Base-by-base conservation (phyloP, 1,140 invertebrate species). In the Platyura marginata region DNA sequence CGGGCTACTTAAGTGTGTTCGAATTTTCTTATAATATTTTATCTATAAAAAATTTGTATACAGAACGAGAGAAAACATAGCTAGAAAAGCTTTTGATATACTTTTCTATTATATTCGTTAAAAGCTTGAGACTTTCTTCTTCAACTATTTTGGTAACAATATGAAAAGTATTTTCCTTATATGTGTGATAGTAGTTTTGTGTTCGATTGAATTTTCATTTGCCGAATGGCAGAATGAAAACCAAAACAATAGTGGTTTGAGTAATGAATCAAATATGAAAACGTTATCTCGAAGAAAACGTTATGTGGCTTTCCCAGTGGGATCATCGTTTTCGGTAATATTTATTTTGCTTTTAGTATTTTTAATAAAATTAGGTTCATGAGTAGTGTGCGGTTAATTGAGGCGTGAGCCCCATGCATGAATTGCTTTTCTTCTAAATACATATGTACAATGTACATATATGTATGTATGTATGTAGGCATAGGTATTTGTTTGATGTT, bases 301-400 rank as follows among this genome's bases (percentile, higher is more conserved):
- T 22, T 62, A 60, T 54, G 47, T 62, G 46, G 56, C 57, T 42
- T 62, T 62, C 54, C 60, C 60, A 21, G 42, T 51, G 48, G 60
- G 60, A 44, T 63, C 61, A 49, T 55, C 60, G 44, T 53, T 58
- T 41, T 52, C 58, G 48, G 60, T 62, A 48, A 25, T 46, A 38
- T 41, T 40, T 44, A 40, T 51, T 15, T 44, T 36, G 45, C 44
- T 45, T 41, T 43, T 42, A 5, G 11, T 47, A 32, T 36, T 34
- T 46, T 43, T 21, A 35, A 35, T 15, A 10, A 10, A 15, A 35
- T 35, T 15, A 35, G 15, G 4, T 35, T 15, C 15, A 15, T n/a
- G n/a, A n/a, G n/a, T n/a, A n/a, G n/a, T n/a, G n/a, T n/a, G n/a
- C n/a, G n/a, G n/a, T n/a, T n/a, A n/a, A n/a, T n/a, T n/a, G n/a